Evolutionary conservation across 2,888 invertebrate species (phyloP).

Genomic region (Epsilonema sp.): DNA sequence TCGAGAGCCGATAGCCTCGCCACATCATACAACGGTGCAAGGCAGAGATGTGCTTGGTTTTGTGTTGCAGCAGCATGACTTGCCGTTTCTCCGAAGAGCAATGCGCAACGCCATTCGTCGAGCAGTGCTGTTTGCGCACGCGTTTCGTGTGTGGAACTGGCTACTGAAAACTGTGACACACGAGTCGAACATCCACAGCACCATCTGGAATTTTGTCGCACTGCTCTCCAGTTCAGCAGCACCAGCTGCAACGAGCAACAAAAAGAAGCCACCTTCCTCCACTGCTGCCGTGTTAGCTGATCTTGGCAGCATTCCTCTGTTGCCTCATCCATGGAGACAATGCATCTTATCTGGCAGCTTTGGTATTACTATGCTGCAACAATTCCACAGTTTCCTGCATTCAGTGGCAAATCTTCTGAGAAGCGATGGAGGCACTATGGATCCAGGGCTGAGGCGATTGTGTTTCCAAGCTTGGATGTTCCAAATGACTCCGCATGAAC

Average conservation of each 20-base stretch:
- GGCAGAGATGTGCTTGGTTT: conserved; percentile 2
- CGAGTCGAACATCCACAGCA: conserved; percentile 61
- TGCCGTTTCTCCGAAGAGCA: conserved; percentile 57
- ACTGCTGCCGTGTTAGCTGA: neutral
- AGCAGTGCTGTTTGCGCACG: conserved; percentile 30
- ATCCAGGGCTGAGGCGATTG: conserved; percentile 15
- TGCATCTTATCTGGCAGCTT: conserved; percentile 9
- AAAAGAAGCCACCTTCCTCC: neutral
- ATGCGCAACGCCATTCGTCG: conserved; percentile 63
- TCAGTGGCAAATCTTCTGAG: conserved; percentile 22
- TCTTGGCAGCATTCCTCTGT: conserved; percentile 7
- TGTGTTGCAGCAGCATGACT: conserved; percentile 46
- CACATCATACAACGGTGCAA: too few species aligned
- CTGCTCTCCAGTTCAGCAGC: too few species aligned
- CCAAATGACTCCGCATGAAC: conserved; percentile 24
- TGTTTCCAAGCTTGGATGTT: conserved; percentile 27
- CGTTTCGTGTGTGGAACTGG: conserved; percentile 67
- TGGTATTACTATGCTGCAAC: conserved; percentile 14
- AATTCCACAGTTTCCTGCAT: conserved; percentile 22
- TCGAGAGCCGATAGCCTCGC: neutral
- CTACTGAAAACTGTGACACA: conserved; percentile 38
- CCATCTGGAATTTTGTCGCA: conserved; percentile 87
- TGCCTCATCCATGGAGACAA: conserved; percentile 24
- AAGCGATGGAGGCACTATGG: conserved; percentile 17
- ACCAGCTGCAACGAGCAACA: conserved; percentile 48